Conservation (phyloP, 2,113 vertebrate genomes). For the Hippopotamus amphibius region DNA sequence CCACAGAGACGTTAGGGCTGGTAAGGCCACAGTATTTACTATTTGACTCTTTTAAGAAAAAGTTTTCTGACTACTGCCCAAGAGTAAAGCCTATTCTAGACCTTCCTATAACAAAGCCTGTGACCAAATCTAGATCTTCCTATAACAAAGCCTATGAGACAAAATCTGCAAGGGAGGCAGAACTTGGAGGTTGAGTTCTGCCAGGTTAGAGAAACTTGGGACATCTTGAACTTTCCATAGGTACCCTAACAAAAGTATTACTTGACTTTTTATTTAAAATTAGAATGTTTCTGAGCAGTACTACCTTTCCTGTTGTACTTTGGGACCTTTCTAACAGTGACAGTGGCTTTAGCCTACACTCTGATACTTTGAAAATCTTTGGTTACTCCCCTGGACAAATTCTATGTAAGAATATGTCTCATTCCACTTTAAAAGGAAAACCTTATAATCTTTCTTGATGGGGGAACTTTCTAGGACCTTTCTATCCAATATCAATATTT, state of each 20-base stretch:
- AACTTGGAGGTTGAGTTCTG: slow-evolving; percentile 44
- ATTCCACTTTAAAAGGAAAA: not conserved
- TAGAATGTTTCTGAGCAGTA: not conserved
- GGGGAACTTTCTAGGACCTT: not conserved
- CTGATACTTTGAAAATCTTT: not conserved
- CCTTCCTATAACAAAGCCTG: not conserved
- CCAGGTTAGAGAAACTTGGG: not conserved
- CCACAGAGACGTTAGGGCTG: not conserved
- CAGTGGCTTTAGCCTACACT: slow-evolving; percentile 1
- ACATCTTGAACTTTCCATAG: not conserved
- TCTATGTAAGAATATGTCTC: slow-evolving; percentile 13
- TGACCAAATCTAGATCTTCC: not conserved
- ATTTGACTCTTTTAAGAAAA: not conserved
- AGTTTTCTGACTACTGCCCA: not conserved
- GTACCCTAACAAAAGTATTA: not conserved
- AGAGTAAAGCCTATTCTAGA: not conserved
- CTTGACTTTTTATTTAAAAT: not conserved
- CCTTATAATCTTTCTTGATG: not conserved
- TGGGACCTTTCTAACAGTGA: not conserved
- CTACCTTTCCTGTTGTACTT: not conserved
- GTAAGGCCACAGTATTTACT: not conserved
- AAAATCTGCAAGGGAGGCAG: not conserved
- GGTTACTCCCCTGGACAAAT: not conserved
- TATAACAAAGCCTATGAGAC: not conserved
- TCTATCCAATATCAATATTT: slow-evolving; percentile 34